Evolutionary conservation across 1,140 invertebrate species (phyloP).

Genomic region (Melanaphis sacchari): DNA sequence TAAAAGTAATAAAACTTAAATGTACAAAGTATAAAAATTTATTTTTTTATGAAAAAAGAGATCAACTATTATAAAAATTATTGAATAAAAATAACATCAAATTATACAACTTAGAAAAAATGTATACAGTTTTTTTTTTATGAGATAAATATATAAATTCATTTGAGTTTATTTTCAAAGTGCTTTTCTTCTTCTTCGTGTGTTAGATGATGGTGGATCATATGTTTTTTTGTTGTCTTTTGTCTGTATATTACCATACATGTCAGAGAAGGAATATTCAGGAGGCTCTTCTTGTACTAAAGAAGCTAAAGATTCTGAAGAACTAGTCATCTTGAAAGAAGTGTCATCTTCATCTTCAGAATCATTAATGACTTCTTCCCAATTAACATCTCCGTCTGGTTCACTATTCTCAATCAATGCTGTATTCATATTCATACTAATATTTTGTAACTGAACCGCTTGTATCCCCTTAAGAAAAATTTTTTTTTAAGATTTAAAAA

Average conservation of each 20-base stretch:
- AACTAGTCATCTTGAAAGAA: neutral
- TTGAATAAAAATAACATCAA: constrained; percentile 7
- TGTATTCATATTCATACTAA: neutral
- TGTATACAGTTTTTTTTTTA: neutral
- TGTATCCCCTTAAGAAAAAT: constrained; percentile 27
- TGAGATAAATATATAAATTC: neutral
- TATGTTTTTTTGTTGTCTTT: neutral
- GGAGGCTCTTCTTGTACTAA: neutral
- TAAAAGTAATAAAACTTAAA: neutral
- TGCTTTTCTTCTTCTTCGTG: constrained; percentile 38
- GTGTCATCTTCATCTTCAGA: neutral
- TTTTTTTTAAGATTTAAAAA: neutral
- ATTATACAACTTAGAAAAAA: neutral
- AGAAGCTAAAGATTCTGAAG: neutral
- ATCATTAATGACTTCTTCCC: constrained; percentile 22
- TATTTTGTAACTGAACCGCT: constrained; percentile 27
- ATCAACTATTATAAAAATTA: neutral
- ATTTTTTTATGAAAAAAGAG: constrained; percentile 21
- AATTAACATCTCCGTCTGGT: constrained; percentile 22
- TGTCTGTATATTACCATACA: neutral
- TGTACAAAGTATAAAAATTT: neutral
- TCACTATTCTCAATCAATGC: constrained; percentile 6
- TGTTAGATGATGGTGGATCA: constrained; percentile 42
- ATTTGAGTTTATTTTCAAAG: neutral
- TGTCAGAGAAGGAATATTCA: constrained; percentile 24